phyloP scores from a whole-genome alignment of 2,113 vertebrate genomes.

The Hipposideros armiger region DNA sequence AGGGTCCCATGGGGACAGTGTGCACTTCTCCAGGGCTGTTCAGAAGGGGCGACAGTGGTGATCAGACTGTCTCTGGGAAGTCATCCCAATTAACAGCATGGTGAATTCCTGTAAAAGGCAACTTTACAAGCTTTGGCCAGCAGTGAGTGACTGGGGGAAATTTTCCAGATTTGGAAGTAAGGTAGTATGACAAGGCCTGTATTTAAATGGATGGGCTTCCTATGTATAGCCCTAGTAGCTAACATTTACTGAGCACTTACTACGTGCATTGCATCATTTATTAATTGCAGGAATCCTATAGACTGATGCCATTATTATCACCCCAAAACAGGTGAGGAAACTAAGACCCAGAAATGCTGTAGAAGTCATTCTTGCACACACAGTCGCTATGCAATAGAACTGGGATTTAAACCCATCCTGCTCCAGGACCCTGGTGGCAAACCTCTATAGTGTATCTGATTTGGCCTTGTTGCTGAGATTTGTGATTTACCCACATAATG shows the following conservation, averaged over 20 bases:
- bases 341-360: background rate
- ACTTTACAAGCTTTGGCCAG: constrained; percentile 23
- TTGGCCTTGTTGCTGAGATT: background rate
- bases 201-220: constrained; percentile 32
- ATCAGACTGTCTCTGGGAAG: background rate
- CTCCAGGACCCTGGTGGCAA: background rate
- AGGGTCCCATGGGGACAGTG: background rate
- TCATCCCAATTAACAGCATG: background rate
- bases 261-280: background rate
- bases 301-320: background rate
- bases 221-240: background rate
- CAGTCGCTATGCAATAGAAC: background rate
- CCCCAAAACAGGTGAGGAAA: background rate
- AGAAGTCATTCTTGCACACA: background rate
- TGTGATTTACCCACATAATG: background rate
- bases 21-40: background rate
- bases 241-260: background rate
- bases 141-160: background rate
- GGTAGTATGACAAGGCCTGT: background rate
- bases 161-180: constrained; percentile 31
- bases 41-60: background rate
- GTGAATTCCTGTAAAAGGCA: constrained; percentile 21
- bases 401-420: background rate
- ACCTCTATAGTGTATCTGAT: background rate
- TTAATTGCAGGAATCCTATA: background rate